phyloP scores from a whole-genome alignment of 2,888 invertebrate species.

The Parascotia fuliginaria region DNA sequence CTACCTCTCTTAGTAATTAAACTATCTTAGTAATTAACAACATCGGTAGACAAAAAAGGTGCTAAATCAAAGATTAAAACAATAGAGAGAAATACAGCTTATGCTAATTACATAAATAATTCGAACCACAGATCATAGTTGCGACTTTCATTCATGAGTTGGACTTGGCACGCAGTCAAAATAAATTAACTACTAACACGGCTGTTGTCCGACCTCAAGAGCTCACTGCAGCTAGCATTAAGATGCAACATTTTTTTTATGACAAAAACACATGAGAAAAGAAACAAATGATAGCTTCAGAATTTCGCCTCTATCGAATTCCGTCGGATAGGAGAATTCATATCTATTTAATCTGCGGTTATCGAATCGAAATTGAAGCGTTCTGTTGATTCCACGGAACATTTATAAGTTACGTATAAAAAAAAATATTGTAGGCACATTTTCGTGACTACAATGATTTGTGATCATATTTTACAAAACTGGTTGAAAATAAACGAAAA shows the following conservation, averaged over 20 bases:
- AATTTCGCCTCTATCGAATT: constrained; percentile 2
- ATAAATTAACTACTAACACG: not conserved
- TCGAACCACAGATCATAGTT: too few species aligned
- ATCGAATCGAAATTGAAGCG: constrained; percentile 9
- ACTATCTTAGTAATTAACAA: too few species aligned
- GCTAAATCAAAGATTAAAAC: too few species aligned
- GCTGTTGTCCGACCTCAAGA: not conserved
- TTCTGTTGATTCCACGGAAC: constrained; percentile 10
- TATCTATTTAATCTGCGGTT: constrained; percentile 18
- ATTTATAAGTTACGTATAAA: not conserved
- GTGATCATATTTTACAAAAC: not conserved
- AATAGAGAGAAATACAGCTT: too few species aligned
- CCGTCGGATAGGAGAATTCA: constrained; percentile 13
- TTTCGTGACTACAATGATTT: constrained; percentile 3
- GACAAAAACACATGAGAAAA: constrained; percentile 6
- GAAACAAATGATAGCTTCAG: constrained; percentile 7
- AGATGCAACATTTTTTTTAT: not conserved
- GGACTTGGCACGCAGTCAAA: not conserved
- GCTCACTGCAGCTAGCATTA: not conserved
- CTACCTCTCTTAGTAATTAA: too few species aligned
- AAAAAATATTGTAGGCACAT: constrained; percentile 1
- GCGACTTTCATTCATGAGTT: not conserved
- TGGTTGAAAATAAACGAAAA: constrained; percentile 17
- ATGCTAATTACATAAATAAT: too few species aligned
- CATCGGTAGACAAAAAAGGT: too few species aligned